Evolutionary conservation across 2,797 vertebrate species (phyloP).

Genomic region (Sternarchorhynchus goeldii): DNA sequence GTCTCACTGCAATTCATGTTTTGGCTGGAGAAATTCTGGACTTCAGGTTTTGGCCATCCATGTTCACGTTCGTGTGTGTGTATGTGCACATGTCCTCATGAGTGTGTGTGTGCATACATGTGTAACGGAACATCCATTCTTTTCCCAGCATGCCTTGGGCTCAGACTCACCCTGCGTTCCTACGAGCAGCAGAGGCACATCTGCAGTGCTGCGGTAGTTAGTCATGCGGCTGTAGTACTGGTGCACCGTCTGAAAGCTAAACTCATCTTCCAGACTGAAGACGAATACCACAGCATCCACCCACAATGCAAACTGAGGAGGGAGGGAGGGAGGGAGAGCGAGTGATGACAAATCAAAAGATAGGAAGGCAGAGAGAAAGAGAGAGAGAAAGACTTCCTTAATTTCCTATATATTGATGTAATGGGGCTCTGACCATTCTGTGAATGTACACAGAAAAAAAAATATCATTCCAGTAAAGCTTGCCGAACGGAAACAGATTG

Average conservation of each 20-base stretch:
- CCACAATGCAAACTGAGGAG: constrained; percentile 90
- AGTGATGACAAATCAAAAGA: not conserved
- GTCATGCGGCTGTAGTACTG: constrained; percentile 97
- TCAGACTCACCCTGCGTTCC: constrained; percentile 89
- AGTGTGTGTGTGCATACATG: not conserved
- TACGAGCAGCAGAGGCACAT: constrained; percentile 92
- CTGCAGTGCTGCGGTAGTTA: constrained; percentile 87
- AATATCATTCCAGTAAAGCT: no score
- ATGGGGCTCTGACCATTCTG: no score
- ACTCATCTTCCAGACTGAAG: constrained; percentile 97
- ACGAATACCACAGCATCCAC: constrained; percentile 97
- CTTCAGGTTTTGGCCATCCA: no score
- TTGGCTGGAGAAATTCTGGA: no score
- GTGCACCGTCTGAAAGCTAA: constrained; percentile 96
- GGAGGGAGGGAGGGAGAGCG: constrained; percentile 1
- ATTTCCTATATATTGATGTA: no score
- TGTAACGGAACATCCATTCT: not conserved
- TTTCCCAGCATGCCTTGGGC: not conserved
- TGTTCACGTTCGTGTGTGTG: not conserved
- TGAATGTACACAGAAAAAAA: no score
- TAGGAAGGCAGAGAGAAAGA: no score
- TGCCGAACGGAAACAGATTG: not conserved
- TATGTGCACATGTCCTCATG: not conserved
- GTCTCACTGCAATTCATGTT: no score
- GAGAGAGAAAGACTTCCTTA: not conserved